Conservation (phyloP, 1,140 invertebrate genomes). For the Hesperophylax magnus region DNA sequence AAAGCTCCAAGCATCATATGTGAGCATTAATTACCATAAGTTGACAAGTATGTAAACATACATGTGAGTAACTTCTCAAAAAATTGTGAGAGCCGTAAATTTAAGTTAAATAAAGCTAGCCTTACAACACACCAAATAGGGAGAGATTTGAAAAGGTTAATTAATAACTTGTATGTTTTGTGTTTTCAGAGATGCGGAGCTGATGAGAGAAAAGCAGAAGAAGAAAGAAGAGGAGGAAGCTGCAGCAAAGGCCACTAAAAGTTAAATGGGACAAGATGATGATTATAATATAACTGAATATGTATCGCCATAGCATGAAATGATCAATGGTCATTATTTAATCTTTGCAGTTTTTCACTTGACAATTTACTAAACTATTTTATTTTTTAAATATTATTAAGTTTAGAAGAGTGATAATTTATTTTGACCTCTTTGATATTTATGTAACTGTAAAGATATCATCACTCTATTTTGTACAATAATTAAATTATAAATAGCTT, state of each 20-base stretch:
- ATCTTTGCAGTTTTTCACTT: slow-evolving; percentile 38
- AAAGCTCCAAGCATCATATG: too few relatives aligned
- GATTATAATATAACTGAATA: background rate
- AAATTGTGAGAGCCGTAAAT: too few relatives aligned
- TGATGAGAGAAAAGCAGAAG: slow-evolving; percentile 86
- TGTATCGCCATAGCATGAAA: slow-evolving; percentile 23
- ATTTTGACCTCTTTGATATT: slow-evolving; percentile 35
- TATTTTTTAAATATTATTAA: slow-evolving; percentile 23
- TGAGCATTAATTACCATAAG: too few relatives aligned
- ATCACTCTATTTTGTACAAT: slow-evolving; percentile 55
- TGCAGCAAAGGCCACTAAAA: slow-evolving; percentile 68
- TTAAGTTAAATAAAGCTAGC: too few relatives aligned
- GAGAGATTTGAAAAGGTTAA: too few relatives aligned
- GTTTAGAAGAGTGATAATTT: slow-evolving; percentile 33
- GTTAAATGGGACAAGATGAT: slow-evolving; percentile 59
- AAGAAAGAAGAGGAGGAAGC: slow-evolving; percentile 73
- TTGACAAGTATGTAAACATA: too few relatives aligned
- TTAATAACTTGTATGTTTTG: slow-evolving; percentile 38
- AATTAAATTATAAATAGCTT: slow-evolving; percentile 56
- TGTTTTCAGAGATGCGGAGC: slow-evolving; percentile 81
- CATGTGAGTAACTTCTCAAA: too few relatives aligned
- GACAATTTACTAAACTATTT: slow-evolving; percentile 28
- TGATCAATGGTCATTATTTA: slow-evolving; percentile 35
- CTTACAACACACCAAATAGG: too few relatives aligned
- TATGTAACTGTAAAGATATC: slow-evolving; percentile 48